phyloP scores from a whole-genome alignment of 2,113 vertebrate species.

The Atrichornis clamosus region DNA sequence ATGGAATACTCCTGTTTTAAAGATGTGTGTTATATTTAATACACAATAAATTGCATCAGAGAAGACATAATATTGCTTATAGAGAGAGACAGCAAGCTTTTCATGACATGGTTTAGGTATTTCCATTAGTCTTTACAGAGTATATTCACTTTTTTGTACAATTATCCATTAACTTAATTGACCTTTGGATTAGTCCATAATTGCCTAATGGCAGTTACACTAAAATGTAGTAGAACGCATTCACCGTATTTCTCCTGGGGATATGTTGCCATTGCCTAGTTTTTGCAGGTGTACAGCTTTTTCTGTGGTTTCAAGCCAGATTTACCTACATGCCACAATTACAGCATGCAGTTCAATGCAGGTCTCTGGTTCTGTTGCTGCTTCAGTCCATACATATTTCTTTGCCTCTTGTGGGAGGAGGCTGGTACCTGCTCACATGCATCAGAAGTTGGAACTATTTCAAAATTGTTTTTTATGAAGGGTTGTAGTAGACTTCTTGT shows the following conservation, averaged over 20 bases:
- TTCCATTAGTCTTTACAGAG: neutral
- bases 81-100: neutral
- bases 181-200: neutral
- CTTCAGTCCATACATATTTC: neutral
- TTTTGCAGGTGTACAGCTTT: neutral
- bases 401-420: neutral
- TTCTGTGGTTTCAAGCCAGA: neutral
- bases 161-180: neutral
- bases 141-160: neutral
- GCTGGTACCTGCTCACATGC: neutral
- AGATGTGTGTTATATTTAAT: neutral
- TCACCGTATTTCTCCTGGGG: neutral
- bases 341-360: neutral
- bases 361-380: neutral
- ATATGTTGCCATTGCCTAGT: neutral
- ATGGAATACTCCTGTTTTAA: neutral
- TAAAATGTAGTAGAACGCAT: neutral
- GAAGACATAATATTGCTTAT: neutral
- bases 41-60: neutral
- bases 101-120: neutral
- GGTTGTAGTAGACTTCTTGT: neutral
- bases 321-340: neutral
- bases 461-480: neutral
- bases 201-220: neutral
- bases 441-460: neutral